phyloP scores from a whole-genome alignment of 2,797 vertebrate genomes.

The Monodelphis domestica region DNA sequence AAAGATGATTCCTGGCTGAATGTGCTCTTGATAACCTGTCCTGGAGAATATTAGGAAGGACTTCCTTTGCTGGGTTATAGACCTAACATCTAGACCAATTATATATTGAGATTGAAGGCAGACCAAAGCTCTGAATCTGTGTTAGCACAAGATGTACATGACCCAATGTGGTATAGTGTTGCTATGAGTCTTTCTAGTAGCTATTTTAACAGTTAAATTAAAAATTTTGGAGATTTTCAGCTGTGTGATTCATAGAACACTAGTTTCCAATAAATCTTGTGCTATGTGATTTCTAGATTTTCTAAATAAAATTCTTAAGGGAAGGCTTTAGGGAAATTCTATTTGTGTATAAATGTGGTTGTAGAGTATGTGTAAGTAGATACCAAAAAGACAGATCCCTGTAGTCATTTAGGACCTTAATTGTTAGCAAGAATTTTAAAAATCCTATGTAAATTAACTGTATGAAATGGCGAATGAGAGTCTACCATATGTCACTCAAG shows the following conservation, averaged over 20 bases:
- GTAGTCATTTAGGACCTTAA: slow-evolving; percentile 11
- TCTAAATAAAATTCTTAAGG: slow-evolving; percentile 18
- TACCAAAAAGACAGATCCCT: slow-evolving; percentile 4
- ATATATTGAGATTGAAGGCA: neutral
- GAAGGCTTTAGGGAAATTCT: neutral
- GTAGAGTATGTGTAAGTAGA: slow-evolving; percentile 1
- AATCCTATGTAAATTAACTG: neutral
- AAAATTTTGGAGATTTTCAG: neutral
- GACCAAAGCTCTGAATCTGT: neutral
- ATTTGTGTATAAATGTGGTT: neutral
- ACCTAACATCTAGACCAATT: neutral
- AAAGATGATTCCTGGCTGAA: slow-evolving; percentile 2
- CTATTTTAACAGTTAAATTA: slow-evolving; percentile 22
- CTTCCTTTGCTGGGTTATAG: neutral
- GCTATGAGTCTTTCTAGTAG: neutral
- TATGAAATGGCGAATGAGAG: neutral
- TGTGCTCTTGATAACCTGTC: slow-evolving; percentile 5
- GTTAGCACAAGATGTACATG: neutral
- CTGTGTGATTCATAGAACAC: neutral
- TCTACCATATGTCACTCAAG: neutral
- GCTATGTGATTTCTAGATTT: neutral
- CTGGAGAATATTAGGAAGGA: neutral
- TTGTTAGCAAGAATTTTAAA: slow-evolving; percentile 22
- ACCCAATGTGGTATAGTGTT: slow-evolving; percentile 21
- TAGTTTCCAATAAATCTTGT: slow-evolving; percentile 3